Conservation (phyloP, 2,888 invertebrate species). For the Trichogramma evanescens region DNA sequence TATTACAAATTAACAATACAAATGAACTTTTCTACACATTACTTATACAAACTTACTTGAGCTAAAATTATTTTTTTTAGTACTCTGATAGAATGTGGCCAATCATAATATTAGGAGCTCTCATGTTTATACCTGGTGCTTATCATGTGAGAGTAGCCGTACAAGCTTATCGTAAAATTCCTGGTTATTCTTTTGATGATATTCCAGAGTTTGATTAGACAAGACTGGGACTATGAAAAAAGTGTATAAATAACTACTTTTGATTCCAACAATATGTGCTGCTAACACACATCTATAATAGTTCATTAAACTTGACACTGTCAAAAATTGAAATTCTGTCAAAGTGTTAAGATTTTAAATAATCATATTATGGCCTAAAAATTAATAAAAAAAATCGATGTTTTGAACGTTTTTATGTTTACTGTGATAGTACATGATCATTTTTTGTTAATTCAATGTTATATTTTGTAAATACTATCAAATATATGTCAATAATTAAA, state of each 20-base stretch:
- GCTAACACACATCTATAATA: neutral
- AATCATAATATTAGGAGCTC: constrained; percentile 73
- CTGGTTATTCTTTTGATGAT: constrained; percentile 80
- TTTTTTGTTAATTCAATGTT: neutral
- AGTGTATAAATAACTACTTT: constrained; percentile 4
- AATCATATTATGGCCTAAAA: neutral
- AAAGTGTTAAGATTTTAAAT: too few relatives aligned
- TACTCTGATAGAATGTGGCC: constrained; percentile 87
- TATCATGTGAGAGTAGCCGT: constrained; percentile 85
- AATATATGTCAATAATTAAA: neutral
- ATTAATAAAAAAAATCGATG: neutral
- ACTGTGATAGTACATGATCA: neutral
- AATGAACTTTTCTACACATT: too few relatives aligned
- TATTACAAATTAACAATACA: neutral
- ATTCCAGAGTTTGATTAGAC: constrained; percentile 79
- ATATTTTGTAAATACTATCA: neutral
- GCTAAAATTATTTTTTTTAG: constrained; percentile 41
- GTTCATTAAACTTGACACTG: neutral
- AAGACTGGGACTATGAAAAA: constrained; percentile 4
- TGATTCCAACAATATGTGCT: constrained; percentile 9
- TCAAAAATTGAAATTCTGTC: too few relatives aligned
- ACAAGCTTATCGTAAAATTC: constrained; percentile 75
- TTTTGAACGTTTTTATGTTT: constrained; percentile 5
- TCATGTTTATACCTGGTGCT: constrained; percentile 88
- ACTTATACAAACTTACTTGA: too few relatives aligned